phyloP scores from a whole-genome alignment of 2,113 vertebrate species.

The Atlantisia rogersi region DNA sequence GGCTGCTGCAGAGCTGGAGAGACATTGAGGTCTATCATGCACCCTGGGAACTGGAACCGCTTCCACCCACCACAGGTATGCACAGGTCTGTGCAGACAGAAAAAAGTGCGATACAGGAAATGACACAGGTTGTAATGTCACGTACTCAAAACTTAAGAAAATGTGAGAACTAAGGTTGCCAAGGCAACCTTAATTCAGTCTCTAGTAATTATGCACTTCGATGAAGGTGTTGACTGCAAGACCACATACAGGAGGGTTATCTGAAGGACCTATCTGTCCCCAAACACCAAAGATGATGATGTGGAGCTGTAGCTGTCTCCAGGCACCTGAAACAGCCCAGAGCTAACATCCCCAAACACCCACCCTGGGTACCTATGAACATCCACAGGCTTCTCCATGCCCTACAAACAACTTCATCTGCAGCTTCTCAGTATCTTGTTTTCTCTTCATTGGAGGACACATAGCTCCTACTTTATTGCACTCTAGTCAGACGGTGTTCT shows the following conservation, averaged over 20 bases:
- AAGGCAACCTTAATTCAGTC: neutral
- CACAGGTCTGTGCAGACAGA: fast-evolving
- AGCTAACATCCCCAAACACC: neutral
- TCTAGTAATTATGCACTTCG: neutral
- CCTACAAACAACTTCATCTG: neutral
- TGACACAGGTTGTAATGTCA: neutral
- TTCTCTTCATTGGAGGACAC: neutral
- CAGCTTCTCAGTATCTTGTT: neutral
- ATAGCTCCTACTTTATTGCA: neutral
- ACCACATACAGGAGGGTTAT: neutral
- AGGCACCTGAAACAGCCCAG: neutral
- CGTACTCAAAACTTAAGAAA: neutral
- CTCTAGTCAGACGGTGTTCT: neutral
- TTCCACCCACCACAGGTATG: fast-evolving
- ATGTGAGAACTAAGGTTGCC: neutral
- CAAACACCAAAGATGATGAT: neutral
- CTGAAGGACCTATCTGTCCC: neutral
- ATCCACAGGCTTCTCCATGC: neutral
- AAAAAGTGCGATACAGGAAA: neutral
- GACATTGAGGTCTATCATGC: neutral
- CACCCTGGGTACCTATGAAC: fast-evolving
- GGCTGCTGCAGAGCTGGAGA: neutral
- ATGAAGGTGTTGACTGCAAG: neutral
- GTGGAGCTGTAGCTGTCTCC: neutral
- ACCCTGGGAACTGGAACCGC: fast-evolving